Evolutionary conservation across 1,140 invertebrate genomes (phyloP), one percentile per base, ranked within the genome.

Genomic region (Procambarus virginalis): DNA sequence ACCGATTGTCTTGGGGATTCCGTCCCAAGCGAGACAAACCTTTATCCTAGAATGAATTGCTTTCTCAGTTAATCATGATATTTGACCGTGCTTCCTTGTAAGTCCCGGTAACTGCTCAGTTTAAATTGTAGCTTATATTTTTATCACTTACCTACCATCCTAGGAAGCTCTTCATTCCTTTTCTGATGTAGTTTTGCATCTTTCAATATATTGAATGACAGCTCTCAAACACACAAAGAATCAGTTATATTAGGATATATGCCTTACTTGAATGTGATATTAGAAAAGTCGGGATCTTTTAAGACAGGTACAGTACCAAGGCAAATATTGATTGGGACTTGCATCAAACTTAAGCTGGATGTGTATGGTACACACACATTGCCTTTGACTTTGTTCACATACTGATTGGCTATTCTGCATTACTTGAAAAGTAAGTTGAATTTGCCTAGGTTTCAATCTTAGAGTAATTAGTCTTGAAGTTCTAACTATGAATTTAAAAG

Each of bases 221-320:
- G 22, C 84, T 77, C 84, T 86, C 84, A 86, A 75, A 75, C 84
- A 86, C 60, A 76, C 58, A 51, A 60, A 86, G 73, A 86, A 86
- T 78, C 55, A 86, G 64, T 58, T 86, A 76, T 77, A 55, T 78
- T 86, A 76, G 84, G 76, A 78, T 73, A 88, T 70, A 81, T 75
- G 86, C 86, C 86, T 88, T 88, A 88, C 49, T 64, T 88, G 86
- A 82, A 88, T 88, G 86, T 88, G 86, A 88, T 88, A 88, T 73
- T 88, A 88, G 86, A 68, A 88, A 48, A 73, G 79, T 73, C 73
- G 14, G 46, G 80, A 82, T 82, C 80, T 82, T 68, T 34, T 82
- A 73, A 73, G n/a, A 73, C 68, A 73, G 68, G 75, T 34, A 34
- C 34, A 34, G 34, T 78, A 49, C 46, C 49, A 48, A n/a, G 14